Conservation (phyloP, 2,113 vertebrate genomes). For the Irena cyanogastra region DNA sequence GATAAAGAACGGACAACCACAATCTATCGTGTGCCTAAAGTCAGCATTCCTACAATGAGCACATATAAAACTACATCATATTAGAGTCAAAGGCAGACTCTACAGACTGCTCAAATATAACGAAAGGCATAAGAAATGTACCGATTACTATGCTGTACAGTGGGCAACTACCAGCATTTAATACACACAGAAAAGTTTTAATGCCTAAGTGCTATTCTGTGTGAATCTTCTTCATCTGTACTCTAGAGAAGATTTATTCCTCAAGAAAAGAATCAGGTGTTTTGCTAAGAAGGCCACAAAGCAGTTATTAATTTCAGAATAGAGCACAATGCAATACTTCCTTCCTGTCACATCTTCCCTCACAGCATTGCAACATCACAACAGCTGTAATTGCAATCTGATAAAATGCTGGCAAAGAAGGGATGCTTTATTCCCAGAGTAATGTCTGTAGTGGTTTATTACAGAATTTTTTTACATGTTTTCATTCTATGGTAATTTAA, state of each 20-base stretch:
- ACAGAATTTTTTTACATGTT: background rate
- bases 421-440: background rate
- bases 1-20: background rate
- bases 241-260: background rate
- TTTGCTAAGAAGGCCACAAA: background rate
- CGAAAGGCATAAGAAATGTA: fast-evolving
- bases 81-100: background rate
- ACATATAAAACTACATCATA: background rate
- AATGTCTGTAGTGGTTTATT: background rate
- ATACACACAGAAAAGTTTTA: background rate
- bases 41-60: fast-evolving
- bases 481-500: background rate
- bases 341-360: background rate
- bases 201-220: background rate
- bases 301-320: background rate
- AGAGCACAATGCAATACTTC: constrained; percentile 1
- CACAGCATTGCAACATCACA: background rate
- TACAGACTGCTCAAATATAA: background rate
- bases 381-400: background rate
- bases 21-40: fast-evolving
- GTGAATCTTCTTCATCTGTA: background rate
- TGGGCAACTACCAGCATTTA: background rate
- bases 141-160: background rate
- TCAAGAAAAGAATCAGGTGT: background rate
- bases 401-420: background rate